Evolutionary conservation across 1,140 invertebrate species (phyloP), one percentile per base, ranked within the genome.

Genomic region (Drusus annulatus): DNA sequence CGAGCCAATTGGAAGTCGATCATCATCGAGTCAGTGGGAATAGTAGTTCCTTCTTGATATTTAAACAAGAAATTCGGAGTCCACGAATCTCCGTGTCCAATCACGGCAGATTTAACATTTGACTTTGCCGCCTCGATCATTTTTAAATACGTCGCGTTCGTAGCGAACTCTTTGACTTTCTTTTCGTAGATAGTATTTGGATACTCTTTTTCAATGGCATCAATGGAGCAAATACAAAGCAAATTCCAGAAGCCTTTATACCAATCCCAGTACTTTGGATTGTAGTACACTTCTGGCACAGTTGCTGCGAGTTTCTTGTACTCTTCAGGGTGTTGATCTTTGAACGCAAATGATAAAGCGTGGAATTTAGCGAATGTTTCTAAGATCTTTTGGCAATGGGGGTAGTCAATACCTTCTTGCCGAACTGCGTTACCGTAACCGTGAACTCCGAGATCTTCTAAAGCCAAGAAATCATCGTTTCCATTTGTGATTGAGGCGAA

Each of bases 21-120:
- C 54, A 95, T 90, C 80, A 91, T 90, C 0, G 92, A 88, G 56
- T 90, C 89, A 65, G 90, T 83, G 0, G 91, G 88, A 8, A 84
- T 77, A 3, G 84, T 81, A 31, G 84, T 84, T 13, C 84, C 83
- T 7, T 88, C 82, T 4, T 86, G 81, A 76, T 91, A 90, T 76
- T 90, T 89, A 13, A 91, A 90, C 3, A 95, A 84, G 84, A 95
- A 95, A 85, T 95, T 95, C 51, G 93, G 93, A 0, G 91, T 91
- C 94, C 94, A 95, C 36, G 91, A 92, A 85, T 95, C 94, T 0
- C 94, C 94, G 77, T 95, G 93, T 8, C 90, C 91, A 23, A 95
- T 90, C 0, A 93, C 92, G 36, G 90, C 91, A 50, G 89, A 87
- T 15, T 85, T 86, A 50, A 78, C 78, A 28, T 81, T 87, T 76